Conservation (phyloP, 2,888 invertebrate genomes). For the Endomychus coccineus region DNA sequence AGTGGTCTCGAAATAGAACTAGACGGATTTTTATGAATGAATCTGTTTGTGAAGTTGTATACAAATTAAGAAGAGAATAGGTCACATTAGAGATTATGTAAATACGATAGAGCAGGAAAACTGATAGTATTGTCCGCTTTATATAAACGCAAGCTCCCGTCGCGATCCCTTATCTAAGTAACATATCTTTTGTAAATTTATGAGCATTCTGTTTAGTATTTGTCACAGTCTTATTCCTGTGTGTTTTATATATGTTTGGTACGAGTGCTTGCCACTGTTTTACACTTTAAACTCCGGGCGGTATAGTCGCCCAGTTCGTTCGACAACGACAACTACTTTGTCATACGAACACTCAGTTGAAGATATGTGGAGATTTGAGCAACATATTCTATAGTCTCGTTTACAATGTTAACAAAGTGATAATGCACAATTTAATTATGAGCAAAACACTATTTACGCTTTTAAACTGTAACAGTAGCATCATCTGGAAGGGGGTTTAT, state of each 20-base stretch:
- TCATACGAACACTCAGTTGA: no score
- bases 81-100: constrained; percentile 19
- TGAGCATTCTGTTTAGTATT: constrained; percentile 41
- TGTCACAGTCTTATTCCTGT: constrained; percentile 43
- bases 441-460: no score
- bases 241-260: constrained; percentile 42
- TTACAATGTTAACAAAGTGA: no score
- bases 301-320: constrained; percentile 30
- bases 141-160: constrained; percentile 30
- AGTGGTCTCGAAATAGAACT: no score
- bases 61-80: constrained; percentile 7
- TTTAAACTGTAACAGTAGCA: no score
- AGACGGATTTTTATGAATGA: background rate
- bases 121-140: constrained; percentile 19
- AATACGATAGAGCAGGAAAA: constrained; percentile 16
- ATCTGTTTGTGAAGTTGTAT: background rate
- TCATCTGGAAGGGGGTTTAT: no score
- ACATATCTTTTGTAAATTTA: constrained; percentile 41
- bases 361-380: no score
- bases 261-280: constrained; percentile 43
- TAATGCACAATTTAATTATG: no score
- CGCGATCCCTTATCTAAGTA: constrained; percentile 35
- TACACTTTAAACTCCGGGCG: constrained; percentile 37
- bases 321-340: no score
- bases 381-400: no score